These are phyloP conservation scores for Micrasema longulum DNA, from an alignment of 1,140 invertebrate genomes.

Conservation along the genomic window DNA sequence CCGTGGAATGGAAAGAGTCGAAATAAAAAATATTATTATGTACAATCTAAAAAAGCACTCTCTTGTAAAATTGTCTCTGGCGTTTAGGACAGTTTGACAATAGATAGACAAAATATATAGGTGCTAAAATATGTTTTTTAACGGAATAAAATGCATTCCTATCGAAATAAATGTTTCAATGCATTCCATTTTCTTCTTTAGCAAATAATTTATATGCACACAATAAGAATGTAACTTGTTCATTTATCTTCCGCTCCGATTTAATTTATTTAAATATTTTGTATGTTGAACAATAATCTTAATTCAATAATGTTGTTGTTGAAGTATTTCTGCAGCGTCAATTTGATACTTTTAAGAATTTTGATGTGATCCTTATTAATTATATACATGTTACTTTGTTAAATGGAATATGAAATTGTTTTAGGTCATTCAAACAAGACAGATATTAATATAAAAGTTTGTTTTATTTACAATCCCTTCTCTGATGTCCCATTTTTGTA, in stretches of 20 bases:
- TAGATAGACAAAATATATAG: no score
- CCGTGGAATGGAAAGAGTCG: no score
- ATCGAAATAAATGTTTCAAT: not conserved
- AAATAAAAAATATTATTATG: no score
- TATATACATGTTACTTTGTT: constrained; percentile 48
- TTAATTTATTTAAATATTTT: not conserved
- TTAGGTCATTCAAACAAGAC: constrained; percentile 46
- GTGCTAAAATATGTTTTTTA: no score
- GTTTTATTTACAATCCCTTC: not conserved
- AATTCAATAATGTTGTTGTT: no score
- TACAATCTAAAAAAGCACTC: no score
- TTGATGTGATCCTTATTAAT: constrained; percentile 43
- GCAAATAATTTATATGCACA: not conserved
- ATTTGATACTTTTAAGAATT: constrained; percentile 40
- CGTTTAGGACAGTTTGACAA: no score
- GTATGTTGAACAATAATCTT: no score
- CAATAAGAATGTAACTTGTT: not conserved
- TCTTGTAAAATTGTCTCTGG: no score
- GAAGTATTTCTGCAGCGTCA: constrained; percentile 29
- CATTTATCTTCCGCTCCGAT: not conserved
- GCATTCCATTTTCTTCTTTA: not conserved
- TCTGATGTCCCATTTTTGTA: no score
- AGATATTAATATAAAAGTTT: constrained; percentile 41
- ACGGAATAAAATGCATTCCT: not conserved
- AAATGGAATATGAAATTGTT: constrained; percentile 47